Conservation (phyloP, 2,113 vertebrate genomes). For the Colistium nudipinnis region DNA sequence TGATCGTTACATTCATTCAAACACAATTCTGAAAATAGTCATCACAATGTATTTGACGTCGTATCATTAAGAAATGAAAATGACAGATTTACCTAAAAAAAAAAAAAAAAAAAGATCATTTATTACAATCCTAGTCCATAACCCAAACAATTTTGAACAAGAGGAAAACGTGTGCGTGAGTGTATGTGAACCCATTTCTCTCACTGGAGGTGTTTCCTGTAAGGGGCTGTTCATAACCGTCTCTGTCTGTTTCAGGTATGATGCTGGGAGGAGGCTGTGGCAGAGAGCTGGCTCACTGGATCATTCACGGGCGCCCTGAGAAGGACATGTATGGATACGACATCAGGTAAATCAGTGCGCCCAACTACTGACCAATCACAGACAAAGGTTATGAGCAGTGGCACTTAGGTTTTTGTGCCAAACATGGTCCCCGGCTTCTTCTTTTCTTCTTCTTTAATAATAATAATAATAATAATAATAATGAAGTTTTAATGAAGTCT, state of each 20-base stretch:
- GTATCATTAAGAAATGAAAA: too few species aligned
- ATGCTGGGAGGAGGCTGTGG: slow-evolving; percentile 98
- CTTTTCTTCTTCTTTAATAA: too few species aligned
- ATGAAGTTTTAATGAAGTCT: slow-evolving; percentile 18
- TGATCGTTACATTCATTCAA: too few species aligned
- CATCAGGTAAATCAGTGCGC: slow-evolving; percentile 84
- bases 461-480: background rate
- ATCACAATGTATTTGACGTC: too few species aligned
- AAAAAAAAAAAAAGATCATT: too few species aligned
- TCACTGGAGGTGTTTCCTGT: background rate
- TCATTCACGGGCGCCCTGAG: slow-evolving; percentile 90
- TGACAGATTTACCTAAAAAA: too few species aligned
- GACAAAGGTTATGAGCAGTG: background rate
- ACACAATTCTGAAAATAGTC: too few species aligned
- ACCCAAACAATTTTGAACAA: background rate
- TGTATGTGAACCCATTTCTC: background rate
- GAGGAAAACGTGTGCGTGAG: too few species aligned
- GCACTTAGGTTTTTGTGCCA: background rate
- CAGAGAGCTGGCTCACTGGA: slow-evolving; percentile 93
- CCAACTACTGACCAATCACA: background rate
- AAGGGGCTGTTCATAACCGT: background rate
- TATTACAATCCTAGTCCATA: background rate
- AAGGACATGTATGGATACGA: slow-evolving; percentile 98
- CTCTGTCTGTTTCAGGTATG: slow-evolving; percentile 86
- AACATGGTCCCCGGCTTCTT: too few species aligned